Percentiles rank a stretch among this genome's conserved stretches.
Conservation (phyloP, 2,113 vertebrate species). For the Dissostichus mawsoni region DNA sequence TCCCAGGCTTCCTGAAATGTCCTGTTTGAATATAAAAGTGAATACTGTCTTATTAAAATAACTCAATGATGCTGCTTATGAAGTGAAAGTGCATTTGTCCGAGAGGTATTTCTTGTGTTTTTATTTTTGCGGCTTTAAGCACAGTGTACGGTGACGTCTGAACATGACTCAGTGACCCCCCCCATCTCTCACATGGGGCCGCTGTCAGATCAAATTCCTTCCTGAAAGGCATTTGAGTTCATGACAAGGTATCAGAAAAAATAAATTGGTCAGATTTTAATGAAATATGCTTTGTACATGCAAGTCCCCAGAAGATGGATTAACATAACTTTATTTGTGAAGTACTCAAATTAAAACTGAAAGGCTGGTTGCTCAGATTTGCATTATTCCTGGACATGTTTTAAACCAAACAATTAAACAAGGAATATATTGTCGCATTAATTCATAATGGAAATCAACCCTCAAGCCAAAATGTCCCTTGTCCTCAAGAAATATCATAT, state of each 20-base stretch:
- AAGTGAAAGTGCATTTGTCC: background rate
- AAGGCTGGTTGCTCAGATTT: no score
- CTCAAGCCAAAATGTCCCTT: background rate
- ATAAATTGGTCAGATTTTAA: background rate
- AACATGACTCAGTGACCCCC: background rate
- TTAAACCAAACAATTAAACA: background rate
- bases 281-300: background rate
- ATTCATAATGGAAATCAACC: background rate
- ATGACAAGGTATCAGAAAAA: background rate
- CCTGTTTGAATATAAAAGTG: no score
- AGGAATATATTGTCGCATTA: background rate
- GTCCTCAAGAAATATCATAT: background rate
- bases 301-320: background rate
- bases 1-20: no score
- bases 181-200: background rate
- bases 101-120: conserved; percentile 1
- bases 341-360: no score
- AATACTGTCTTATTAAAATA: no score
- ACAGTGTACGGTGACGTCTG: background rate
- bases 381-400: background rate
- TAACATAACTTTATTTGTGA: background rate
- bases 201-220: background rate
- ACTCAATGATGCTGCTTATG: background rate
- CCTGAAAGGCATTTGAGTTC: background rate
- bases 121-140: background rate